Base-by-base conservation (phyloP, 1,140 invertebrate species). In the Cherax quadricarinatus region DNA sequence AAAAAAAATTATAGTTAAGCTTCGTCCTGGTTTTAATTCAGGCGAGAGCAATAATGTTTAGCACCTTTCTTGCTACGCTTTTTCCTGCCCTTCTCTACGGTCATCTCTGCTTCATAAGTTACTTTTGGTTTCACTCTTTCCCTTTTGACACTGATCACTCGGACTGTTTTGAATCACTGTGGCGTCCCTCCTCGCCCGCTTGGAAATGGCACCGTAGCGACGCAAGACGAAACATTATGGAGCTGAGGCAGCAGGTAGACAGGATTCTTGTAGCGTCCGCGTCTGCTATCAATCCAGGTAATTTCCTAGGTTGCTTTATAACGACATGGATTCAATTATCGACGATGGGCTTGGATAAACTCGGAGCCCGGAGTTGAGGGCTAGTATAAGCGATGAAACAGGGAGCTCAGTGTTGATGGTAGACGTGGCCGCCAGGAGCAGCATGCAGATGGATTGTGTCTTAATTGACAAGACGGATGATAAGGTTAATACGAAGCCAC, bases 301-400 rank as follows among this genome's bases (percentile, higher is more conserved):
- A 89, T 73, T 89, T 82, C 73, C 80, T 49, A 24, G 21, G 80
- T 89, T 70, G 66, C 80, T 89, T 66, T 82, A 51, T 83, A 73
- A 49, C 30, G 88, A 89, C 88, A 83, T 73, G 88, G 82, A 83
- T 89, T 83, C 80, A 89, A 83, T 89, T 73, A 83, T 66, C 66
- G 88, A 48, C 41, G 41, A 79, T 79, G 49, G n/a, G 57, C 16
- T 21, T 24, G 18, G 41, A 5, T 51, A 51, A 30, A 75, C 6
- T 75, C 70, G 1, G 70, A 9, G n/a, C 12, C 70, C n/a, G 70
- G 70, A 30, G 12, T 10, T n/a, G n/a, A 30, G n/a, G n/a, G 12
- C n/a, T 21, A 30, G 70, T 24, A 75, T 30, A 0, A 7, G 12
- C 18, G n/a, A 75, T 30, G 70, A 30, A 75, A 75, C 24, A 75